Base-by-base conservation (phyloP, 1,140 invertebrate genomes). In the Varroa destructor region DNA sequence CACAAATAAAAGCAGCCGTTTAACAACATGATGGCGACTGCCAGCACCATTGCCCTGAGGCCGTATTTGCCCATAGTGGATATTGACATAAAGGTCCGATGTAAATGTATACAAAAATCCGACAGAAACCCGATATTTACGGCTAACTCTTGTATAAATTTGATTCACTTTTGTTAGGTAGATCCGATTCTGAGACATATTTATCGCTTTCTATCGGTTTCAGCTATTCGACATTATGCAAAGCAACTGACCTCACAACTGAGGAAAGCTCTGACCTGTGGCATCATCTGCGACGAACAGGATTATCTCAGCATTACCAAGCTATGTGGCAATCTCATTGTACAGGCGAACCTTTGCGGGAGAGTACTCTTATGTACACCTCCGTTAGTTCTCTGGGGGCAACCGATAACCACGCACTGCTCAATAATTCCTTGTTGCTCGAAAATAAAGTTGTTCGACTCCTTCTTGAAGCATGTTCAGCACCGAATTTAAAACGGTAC, bases 401-500 rank as follows among this genome's bases (percentile, higher is more conserved):
- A 79, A 67, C 40, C 46, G 61, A 67, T 40, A 67, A 67, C 46
- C 73, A 79, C 82, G 73, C 75, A 80, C 37, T 80, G 82, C 77
- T 73, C 78, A 82, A 72, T 42, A 75, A 74, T 70, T 72, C 76
- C 36, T 73, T 72, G 36, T 76, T 77, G n/a, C 83, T 83, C 0
- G 83, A 82, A 57, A 86, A 87, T 74, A 82, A 84, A 76, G 82
- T 86, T 43, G 75, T 87, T 40, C 84, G 83, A 75, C 76, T 88
- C 67, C 79, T 88, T 3, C 81, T 87, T 55, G 86, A 87, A 72
- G 84, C 86, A 2, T 87, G 87, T 43, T 85, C 85, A 6, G 82
- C 80, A 57, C 78, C 82, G 5, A 67, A 67, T 37, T 14, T 67
- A 46, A 67, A 58, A 36, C 57, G 55, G 55, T 72, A 43, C 37